Evolutionary conservation across 2,113 vertebrate genomes (phyloP).

Genomic region (Embiotoca jacksoni): DNA sequence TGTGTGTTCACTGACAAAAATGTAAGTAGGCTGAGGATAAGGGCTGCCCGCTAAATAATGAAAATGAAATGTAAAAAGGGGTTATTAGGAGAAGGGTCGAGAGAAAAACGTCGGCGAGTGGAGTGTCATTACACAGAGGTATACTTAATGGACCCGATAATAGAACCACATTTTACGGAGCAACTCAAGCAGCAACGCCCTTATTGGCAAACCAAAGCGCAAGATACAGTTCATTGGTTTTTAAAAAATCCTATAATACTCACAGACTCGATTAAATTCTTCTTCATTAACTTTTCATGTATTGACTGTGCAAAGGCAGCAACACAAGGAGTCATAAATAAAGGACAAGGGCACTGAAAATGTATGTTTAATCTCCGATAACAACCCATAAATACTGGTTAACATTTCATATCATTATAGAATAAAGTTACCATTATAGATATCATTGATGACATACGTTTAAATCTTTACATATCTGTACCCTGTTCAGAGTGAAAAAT

Average conservation of each 20-base stretch:
- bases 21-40: constrained; percentile 42
- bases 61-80: constrained; percentile 73
- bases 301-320: constrained; percentile 41
- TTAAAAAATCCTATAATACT: constrained; percentile 50
- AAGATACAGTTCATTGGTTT: constrained; percentile 37
- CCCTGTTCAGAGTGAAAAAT: neutral
- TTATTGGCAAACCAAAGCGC: constrained; percentile 28
- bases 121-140: constrained; percentile 70
- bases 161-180: constrained; percentile 67
- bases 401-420: neutral
- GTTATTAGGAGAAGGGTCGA: constrained; percentile 67
- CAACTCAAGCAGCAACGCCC: constrained; percentile 56
- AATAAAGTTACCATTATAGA: neutral
- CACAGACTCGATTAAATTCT: constrained; percentile 18
- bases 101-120: constrained; percentile 45
- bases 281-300: constrained; percentile 44
- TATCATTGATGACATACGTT: neutral
- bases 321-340: constrained; percentile 25
- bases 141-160: constrained; percentile 75
- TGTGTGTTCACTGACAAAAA: constrained; percentile 51
- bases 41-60: constrained; percentile 45
- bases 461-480: too few species aligned
- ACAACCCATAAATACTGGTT: neutral
- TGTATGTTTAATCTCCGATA: neutral
- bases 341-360: constrained; percentile 18